These are phyloP conservation scores for Tyrannus savana DNA, from an alignment of 2,113 vertebrate genomes.

Conservation along the genomic window DNA sequence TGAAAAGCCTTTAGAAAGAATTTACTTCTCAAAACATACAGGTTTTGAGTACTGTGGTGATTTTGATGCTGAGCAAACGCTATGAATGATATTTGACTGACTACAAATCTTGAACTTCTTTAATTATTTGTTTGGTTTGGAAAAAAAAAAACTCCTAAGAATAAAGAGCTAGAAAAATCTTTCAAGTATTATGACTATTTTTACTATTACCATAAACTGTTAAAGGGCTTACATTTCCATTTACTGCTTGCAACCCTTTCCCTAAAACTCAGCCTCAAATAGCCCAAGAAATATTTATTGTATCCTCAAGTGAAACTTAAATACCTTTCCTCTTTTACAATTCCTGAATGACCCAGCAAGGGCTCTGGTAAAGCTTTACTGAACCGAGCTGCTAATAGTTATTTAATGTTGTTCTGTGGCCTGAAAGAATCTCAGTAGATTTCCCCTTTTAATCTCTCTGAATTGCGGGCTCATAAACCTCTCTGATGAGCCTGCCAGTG, in stretches of 20 bases:
- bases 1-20: not conserved
- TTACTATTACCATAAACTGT: constrained; percentile 67
- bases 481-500: constrained; percentile 78
- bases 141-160: not conserved
- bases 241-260: constrained; percentile 32
- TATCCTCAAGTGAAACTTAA: constrained; percentile 78
- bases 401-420: constrained; percentile 83
- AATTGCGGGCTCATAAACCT: constrained; percentile 82
- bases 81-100: not conserved
- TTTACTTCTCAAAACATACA: not conserved
- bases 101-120: not conserved
- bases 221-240: constrained; percentile 70
- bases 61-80: not conserved
- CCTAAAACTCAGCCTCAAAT: constrained; percentile 56
- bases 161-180: constrained; percentile 49
- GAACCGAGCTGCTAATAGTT: constrained; percentile 81
- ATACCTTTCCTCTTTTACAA: constrained; percentile 75
- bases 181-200: constrained; percentile 38
- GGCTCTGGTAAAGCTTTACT: constrained; percentile 79
- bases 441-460: constrained; percentile 81
- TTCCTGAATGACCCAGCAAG: constrained; percentile 81
- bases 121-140: not conserved
- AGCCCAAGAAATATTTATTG: constrained; percentile 79
- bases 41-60: not conserved
- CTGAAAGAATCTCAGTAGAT: constrained; percentile 80